Conservation (phyloP, 1,140 invertebrate genomes). For the Drosophila varians region DNA sequence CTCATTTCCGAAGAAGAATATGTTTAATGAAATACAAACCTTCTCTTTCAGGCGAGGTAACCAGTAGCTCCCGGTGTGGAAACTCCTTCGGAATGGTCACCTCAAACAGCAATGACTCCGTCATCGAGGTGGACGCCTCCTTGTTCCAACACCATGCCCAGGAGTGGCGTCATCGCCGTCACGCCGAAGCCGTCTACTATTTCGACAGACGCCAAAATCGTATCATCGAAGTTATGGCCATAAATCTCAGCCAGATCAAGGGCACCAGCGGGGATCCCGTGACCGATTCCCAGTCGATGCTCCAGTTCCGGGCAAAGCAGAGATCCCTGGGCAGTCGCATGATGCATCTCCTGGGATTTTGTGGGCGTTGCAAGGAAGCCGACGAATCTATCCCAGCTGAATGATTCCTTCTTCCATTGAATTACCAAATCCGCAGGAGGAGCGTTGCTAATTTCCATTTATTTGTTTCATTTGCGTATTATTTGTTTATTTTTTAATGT, state of each 20-base stretch:
- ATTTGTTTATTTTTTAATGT: neutral
- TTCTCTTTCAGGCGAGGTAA: neutral
- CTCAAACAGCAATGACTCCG: constrained; percentile 67
- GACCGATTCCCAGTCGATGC: neutral
- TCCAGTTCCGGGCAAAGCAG: neutral
- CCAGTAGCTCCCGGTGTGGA: neutral
- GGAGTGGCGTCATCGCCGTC: constrained; percentile 3
- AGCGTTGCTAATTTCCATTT: neutral
- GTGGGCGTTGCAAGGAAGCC: constrained; percentile 50
- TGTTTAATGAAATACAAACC: neutral
- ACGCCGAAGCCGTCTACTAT: constrained; percentile 34
- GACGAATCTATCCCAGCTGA: constrained; percentile 15
- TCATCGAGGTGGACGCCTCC: constrained; percentile 60
- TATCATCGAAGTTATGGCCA: constrained; percentile 23
- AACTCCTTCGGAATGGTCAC: constrained; percentile 49
- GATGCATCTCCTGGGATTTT: constrained; percentile 59
- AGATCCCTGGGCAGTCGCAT: constrained; percentile 44
- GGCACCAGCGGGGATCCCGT: neutral
- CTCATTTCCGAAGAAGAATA: too few species aligned
- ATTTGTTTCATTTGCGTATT: constrained; percentile 2
- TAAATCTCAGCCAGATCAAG: constrained; percentile 4
- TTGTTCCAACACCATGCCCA: constrained; percentile 2
- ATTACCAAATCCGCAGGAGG: too few species aligned
- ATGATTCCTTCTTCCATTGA: too few species aligned
- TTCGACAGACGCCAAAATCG: constrained; percentile 46